These are phyloP conservation scores for Pristiophorus japonicus DNA, from an alignment of 2,113 vertebrate genomes.

Conservation along the genomic window DNA sequence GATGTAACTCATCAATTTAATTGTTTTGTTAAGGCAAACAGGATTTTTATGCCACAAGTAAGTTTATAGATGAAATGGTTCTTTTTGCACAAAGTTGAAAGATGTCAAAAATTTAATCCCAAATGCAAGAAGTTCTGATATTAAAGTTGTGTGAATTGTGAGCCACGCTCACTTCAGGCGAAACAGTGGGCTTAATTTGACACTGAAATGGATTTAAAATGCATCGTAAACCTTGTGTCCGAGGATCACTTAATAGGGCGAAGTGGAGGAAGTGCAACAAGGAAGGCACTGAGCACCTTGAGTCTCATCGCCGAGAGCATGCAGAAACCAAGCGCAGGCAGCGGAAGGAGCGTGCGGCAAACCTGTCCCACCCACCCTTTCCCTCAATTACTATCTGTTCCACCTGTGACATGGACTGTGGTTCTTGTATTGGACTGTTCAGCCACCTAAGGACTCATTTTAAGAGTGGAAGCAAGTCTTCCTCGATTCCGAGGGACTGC, in stretches of 20 bases:
- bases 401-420: too few species aligned
- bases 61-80: slow-evolving; percentile 16
- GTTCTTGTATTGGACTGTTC: too few species aligned
- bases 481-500: too few species aligned
- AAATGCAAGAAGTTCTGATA: neutral
- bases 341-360: too few species aligned
- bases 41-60: neutral
- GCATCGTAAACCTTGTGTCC: neutral
- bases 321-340: too few species aligned
- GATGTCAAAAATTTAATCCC: neutral
- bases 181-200: neutral
- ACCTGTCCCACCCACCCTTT: too few species aligned
- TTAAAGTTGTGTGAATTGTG: neutral
- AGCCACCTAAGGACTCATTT: too few species aligned
- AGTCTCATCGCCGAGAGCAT: too few species aligned
- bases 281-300: too few species aligned
- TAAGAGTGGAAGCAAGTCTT: too few species aligned
- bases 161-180: neutral
- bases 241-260: neutral
- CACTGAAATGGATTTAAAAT: neutral
- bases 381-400: too few species aligned
- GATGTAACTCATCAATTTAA: slow-evolving; percentile 36
- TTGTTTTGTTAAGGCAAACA: slow-evolving; percentile 37
- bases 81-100: neutral
- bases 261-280: too few species aligned